phyloP scores from a whole-genome alignment of 2,113 vertebrate species.

The Rafetus swinhoei region DNA sequence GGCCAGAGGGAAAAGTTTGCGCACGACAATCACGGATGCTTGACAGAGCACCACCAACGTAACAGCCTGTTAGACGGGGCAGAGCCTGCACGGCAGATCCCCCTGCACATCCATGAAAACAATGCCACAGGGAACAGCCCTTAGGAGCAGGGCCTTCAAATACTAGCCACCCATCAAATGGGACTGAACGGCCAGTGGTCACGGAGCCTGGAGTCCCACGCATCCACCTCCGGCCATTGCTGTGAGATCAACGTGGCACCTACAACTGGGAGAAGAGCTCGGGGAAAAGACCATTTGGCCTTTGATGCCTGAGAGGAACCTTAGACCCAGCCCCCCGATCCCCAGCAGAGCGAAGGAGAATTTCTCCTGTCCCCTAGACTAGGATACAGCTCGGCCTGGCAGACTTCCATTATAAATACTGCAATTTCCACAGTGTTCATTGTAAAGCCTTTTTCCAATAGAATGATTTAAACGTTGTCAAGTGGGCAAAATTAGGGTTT shows the following conservation, averaged over 20 bases:
- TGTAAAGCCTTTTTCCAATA: background rate
- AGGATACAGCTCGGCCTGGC: background rate
- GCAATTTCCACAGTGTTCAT: background rate
- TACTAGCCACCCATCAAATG: background rate
- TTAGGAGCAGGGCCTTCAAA: background rate
- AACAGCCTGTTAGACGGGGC: background rate
- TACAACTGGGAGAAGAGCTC: background rate
- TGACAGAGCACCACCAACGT: background rate
- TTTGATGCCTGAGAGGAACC: background rate
- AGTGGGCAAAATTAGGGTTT: background rate
- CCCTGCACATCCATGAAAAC: too few species aligned
- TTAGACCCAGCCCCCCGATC: accelerated
- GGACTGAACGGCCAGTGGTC: background rate
- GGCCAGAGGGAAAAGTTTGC: background rate
- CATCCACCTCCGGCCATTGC: background rate
- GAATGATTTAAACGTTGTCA: background rate
- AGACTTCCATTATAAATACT: background rate
- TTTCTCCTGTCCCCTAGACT: background rate
- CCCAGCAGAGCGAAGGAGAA: accelerated
- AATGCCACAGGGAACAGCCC: background rate
- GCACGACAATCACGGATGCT: background rate
- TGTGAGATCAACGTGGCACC: background rate
- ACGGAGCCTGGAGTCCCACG: background rate
- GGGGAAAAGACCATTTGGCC: accelerated
- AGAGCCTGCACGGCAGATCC: background rate